Evolutionary conservation across 1,140 invertebrate species (phyloP).

Genomic region (Chionoecetes opilio): DNA sequence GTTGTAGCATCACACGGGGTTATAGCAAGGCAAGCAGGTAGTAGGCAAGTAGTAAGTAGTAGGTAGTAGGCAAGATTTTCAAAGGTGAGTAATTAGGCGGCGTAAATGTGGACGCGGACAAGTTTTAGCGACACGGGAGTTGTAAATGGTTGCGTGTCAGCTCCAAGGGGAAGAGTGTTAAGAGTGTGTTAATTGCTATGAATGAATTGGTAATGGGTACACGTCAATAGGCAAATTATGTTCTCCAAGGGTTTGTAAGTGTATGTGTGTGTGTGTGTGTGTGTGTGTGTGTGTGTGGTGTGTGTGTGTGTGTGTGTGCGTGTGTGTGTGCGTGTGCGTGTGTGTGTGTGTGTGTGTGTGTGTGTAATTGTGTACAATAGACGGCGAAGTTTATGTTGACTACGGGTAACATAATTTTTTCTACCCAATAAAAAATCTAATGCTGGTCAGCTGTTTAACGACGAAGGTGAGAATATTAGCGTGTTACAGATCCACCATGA

Average conservation of each 20-base stretch:
- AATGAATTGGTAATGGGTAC: background rate
- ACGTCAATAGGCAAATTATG: background rate
- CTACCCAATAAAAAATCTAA: too few relatives aligned
- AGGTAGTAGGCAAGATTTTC: constrained; percentile 11
- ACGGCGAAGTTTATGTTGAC: too few relatives aligned
- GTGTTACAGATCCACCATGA: too few relatives aligned
- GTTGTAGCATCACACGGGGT: background rate
- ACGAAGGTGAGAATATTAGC: too few relatives aligned
- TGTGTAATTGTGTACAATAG: background rate
- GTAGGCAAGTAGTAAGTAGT: too few relatives aligned
- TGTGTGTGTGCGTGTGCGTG: constrained; percentile 43
- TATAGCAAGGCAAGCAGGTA: too few relatives aligned
- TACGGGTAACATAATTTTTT: too few relatives aligned
- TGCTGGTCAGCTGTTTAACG: too few relatives aligned
- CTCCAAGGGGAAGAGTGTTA: background rate
- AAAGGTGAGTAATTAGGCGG: background rate
- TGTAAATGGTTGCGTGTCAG: constrained; percentile 25
- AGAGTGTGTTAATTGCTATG: constrained; percentile 12
- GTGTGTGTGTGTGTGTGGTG: constrained; percentile 39
- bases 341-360: constrained; percentile 13
- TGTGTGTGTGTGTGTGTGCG: constrained; percentile 40
- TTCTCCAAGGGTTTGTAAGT: background rate
- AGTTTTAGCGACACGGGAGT: constrained; percentile 3
- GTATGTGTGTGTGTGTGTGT: constrained; percentile 43
- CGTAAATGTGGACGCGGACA: background rate